Conservation (phyloP, 2,888 invertebrate genomes). For the Pycnomerus fuliginosus region DNA sequence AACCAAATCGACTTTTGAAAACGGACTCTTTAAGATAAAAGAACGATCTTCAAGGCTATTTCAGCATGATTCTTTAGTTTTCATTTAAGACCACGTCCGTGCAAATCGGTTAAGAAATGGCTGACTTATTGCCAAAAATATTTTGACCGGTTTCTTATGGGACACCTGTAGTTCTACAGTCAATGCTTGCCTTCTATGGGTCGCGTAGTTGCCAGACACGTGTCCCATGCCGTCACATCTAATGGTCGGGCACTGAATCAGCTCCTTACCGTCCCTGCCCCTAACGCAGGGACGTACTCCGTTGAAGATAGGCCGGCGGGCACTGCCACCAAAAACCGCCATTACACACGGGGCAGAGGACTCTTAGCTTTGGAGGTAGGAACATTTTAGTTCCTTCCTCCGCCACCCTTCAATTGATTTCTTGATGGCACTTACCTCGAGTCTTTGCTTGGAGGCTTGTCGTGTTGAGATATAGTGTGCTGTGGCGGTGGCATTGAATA, state of each 20-base stretch:
- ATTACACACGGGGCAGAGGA: conserved; percentile 7
- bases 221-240: conserved; percentile 86
- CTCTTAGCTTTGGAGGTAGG: too few relatives aligned
- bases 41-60: too few relatives aligned
- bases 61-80: too few relatives aligned
- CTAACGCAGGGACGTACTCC: conserved; percentile 51
- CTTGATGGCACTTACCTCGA: conserved; percentile 65
- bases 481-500: conserved; percentile 89
- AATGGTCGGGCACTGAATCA: conserved; percentile 77
- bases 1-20: too few relatives aligned
- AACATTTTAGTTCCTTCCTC: too few relatives aligned
- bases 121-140: too few relatives aligned
- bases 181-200: conserved; percentile 79
- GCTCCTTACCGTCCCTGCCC: conserved; percentile 70
- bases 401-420: too few relatives aligned
- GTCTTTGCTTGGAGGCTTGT: conserved; percentile 66
- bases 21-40: too few relatives aligned
- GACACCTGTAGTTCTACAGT: conserved; percentile 20
- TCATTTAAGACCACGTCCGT: too few relatives aligned
- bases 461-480: conserved; percentile 68
- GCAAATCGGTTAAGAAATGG: too few relatives aligned
- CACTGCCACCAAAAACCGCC: conserved; percentile 29
- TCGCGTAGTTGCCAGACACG: conserved; percentile 85
- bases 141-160: too few relatives aligned
- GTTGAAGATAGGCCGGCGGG: conserved; percentile 31